Base-by-base conservation (phyloP, 2,888 invertebrate species). In the Thyatira batis region DNA sequence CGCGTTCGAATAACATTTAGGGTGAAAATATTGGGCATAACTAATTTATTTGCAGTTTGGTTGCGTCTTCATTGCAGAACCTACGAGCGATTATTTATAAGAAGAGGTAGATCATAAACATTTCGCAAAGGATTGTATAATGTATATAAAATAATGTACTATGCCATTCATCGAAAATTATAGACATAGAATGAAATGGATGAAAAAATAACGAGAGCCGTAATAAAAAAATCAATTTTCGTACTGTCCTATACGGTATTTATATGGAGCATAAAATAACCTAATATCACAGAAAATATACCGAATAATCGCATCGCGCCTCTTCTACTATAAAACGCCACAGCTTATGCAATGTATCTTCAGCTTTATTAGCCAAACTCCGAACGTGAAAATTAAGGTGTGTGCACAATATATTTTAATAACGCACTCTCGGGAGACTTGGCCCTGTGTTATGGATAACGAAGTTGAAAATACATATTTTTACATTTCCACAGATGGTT, bases 391-490 rank as follows among this genome's bases (percentile, higher is more conserved):
- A 82, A 83, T 81, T 80, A 82, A 85, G 81, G 81, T 80, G 79
- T 72, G 78, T 82, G 79, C 80, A 84, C 85, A 85, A 88, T 92
- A 90, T 88, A 91, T 91, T 90, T 89, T 89, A 90, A 91, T 92
- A 90, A 89, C 80, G 78, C 81, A 83, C 80, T 82, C 90, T 85
- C 87, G 52, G 66, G 89, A 85, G 87, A 83, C 69, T 63, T 71
- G 68, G 13, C 76, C 82, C 80, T 71, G 77, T 84, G 85, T 84
- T 87, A 84, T 66, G 80, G 71, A 85, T 87, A 87, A 86, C 84
- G 84, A 88, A 87, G 81, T 81, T 80, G 71, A 76, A 79, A 86
- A 86, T 80, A 78, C 76, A 82, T 80, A 82, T 87, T 89, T 89
- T 86, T 89, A 84, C 86, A 83, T 87, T 79, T 74, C 70, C 77